A percentile compares a stretch with the other conserved stretches of the same genome.
Conservation (phyloP, 2,113 vertebrate species). For the Daubentonia madagascariensis region DNA sequence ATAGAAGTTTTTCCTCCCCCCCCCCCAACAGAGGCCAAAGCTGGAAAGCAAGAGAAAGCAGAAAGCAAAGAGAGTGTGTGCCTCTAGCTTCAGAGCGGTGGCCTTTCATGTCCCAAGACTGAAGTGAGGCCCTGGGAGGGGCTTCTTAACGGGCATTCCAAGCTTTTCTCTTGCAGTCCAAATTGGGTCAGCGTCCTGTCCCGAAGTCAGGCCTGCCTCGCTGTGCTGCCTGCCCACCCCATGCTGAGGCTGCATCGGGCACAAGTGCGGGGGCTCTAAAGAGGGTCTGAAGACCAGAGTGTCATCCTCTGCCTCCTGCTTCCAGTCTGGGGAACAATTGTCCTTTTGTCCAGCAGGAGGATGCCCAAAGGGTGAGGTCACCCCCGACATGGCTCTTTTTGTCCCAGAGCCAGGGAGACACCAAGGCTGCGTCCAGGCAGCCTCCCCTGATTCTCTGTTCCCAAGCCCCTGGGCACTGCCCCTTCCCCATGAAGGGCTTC, state of each 20-base stretch:
- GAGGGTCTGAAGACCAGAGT: neutral
- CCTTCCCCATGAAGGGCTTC: neutral
- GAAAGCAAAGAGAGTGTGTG: neutral
- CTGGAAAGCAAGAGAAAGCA: neutral
- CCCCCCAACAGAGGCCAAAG: neutral
- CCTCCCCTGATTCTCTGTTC: neutral
- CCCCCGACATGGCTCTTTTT: conserved; percentile 65
- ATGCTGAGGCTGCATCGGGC: fast-evolving
- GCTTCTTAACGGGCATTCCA: neutral
- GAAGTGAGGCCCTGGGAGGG: neutral
- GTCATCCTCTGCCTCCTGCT: conserved; percentile 53
- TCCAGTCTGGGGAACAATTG: conserved; percentile 55
- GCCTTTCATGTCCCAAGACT: neutral
- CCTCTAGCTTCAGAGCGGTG: neutral
- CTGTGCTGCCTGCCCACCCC: neutral
- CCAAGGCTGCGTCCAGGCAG: conserved; percentile 35
- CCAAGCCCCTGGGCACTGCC: neutral
- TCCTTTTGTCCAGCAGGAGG: conserved; percentile 60
- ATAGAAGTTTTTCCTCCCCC: neutral
- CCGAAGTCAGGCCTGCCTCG: neutral
- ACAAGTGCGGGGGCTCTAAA: neutral
- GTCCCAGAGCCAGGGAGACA: conserved; percentile 58
- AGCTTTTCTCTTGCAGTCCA: neutral
- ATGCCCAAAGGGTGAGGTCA: conserved; percentile 77
- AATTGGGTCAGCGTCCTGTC: neutral